phyloP scores from a whole-genome alignment of 2,113 vertebrate species.

The Tragulus kanchil region DNA sequence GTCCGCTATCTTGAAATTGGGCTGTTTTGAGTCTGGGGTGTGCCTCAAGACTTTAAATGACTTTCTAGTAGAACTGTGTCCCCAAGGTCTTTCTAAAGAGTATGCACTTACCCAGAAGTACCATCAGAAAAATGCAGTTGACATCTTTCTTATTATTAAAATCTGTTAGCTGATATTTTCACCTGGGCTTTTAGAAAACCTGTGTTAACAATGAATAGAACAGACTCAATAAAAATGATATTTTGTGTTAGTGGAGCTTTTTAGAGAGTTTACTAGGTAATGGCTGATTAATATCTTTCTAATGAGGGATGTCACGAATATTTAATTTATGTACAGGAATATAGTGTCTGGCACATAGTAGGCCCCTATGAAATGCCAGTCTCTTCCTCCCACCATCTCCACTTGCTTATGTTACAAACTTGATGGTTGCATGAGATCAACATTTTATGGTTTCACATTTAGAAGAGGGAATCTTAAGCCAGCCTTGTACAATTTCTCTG shows the following conservation, averaged over 20 bases:
- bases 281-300: neutral
- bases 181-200: neutral
- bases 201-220: neutral
- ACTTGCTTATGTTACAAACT: neutral
- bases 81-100: neutral
- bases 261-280: neutral
- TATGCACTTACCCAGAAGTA: neutral
- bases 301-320: neutral
- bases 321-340: neutral
- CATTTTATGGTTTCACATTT: constrained; percentile 25
- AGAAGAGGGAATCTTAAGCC: constrained; percentile 25
- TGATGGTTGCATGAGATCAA: neutral
- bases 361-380: neutral
- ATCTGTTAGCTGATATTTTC: neutral
- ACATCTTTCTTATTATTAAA: constrained; percentile 37
- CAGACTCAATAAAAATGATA: constrained; percentile 14
- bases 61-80: neutral
- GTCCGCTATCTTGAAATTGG: neutral
- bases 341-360: neutral
- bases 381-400: neutral
- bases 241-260: constrained; percentile 40
- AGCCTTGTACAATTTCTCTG: neutral
- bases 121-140: neutral
- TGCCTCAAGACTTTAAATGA: neutral
- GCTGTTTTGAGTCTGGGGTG: neutral